Base-by-base conservation (phyloP, 2,888 invertebrate genomes). In the Pycnomerus fuliginosus region DNA sequence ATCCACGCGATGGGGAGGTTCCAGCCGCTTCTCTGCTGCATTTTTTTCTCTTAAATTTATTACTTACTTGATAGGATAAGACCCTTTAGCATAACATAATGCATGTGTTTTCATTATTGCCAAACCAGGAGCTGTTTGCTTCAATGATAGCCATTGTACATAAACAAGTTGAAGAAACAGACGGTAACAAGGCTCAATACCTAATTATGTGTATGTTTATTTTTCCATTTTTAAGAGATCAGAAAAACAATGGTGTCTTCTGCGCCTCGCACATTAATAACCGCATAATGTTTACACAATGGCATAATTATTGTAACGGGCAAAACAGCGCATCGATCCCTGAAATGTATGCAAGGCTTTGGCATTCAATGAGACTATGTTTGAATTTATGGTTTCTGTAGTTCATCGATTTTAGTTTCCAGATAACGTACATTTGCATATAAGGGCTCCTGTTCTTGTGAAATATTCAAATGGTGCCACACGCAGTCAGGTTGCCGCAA, bases 341-440 rank as follows among this genome's bases (percentile, higher is more conserved):
- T 50, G 54, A 54, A 52, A 55, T 51, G 51, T 55, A 57, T 55
- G 54, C 51, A 50, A 48, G 28, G 54, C 54, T 60, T 57, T 52
- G 53, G 55, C 55, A 58, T 60, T 61, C 58, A 61, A 55, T 58
- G 59, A 58, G 55, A 50, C 52, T 45, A 50, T 40, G 52, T 57
- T 53, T 55, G 53, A 58, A 61, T 61, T 61, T 60, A 61, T 59
- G 50, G 56, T 43, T 50, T 48, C 53, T 53, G 53, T 52, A 58
- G 60, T 59, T 55, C 58, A 60, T 61, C 54, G 60, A 59, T 61
- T 60, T 53, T 40, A 48, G 53, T 48, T 46, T 40, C 50, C 36
- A 57, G 58, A 61, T 60, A 61, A 58, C 54, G 52, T 40, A 32
- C 37, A 61, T 58, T 56, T 55, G 54, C 61, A 58, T 59, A 60